Evolutionary conservation across 2,113 vertebrate genomes (phyloP), one percentile per base, ranked within the genome.

Genomic region (Oryzias javanicus): DNA sequence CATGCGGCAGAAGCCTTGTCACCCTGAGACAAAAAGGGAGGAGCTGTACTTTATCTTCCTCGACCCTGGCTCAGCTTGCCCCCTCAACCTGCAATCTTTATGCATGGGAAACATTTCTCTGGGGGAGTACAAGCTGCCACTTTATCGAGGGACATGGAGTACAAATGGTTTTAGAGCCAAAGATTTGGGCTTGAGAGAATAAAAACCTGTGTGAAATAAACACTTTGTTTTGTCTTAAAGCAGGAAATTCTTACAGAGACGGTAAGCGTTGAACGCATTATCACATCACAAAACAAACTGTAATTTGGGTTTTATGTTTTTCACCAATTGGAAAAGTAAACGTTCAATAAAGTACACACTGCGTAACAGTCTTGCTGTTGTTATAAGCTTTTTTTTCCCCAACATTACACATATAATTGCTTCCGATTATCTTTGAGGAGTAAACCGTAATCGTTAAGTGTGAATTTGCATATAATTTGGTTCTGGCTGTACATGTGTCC

Each of bases 1-100:
- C 86, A 74, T 75, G 63, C 70, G 76, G 73, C 75, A 86, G 75
- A 83, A 73, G 76, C 61, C 82, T 69, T 79, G 83, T 88, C 81
- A 86, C 81, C 69, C 63, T 55, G 77, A 88, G 83, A 90, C 81
- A 72, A 79, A 72, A 24, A 58, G 56, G 82, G 84, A 81, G 79
- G 80, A 83, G 74, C 55, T 60, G 10, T 42, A 67, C 81, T 87
- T 79, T 73, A 78, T 85, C 84, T 88, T 80, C 72, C 70, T 69
- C 73, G 68, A 68, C 73, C 79, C 22, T 48, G 67, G 74, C 76
- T 55, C 62, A n/a, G 42, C 49, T 61, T 64, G 49, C 53, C 55
- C 59, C 18, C 55, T 40, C 64, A 42, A 15, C 44, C 47, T 50
- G 57, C 66, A 29, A 49, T 70, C 54, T 54, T 68, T 35, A 62